phyloP scores from a whole-genome alignment of 2,113 vertebrate species.

The Steatornis caripensis region DNA sequence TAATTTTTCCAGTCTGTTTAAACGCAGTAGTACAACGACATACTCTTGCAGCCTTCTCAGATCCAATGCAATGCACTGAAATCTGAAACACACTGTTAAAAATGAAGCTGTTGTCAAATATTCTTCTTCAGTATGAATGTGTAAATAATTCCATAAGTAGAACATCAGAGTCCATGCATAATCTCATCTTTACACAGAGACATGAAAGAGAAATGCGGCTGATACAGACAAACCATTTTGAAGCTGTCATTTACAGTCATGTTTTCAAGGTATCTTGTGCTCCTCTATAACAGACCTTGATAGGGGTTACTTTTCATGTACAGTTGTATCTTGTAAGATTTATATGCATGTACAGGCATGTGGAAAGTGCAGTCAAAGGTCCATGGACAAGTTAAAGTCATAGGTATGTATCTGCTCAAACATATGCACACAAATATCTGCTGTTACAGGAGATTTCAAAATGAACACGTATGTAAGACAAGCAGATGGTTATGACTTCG shows the following conservation, averaged over 20 bases:
- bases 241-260: neutral
- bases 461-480: neutral
- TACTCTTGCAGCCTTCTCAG: neutral
- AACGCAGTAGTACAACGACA: neutral
- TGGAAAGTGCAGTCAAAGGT: neutral
- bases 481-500: neutral
- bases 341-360: neutral
- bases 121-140: neutral
- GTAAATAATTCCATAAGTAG: neutral
- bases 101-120: neutral
- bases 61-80: neutral
- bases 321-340: neutral
- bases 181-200: neutral
- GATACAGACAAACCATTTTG: neutral
- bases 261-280: neutral
- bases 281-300: neutral
- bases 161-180: neutral
- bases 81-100: neutral
- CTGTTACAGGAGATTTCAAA: neutral
- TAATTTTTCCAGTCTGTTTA: neutral
- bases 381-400: rapidly evolving
- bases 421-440: neutral
- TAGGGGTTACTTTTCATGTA: neutral
- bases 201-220: neutral
- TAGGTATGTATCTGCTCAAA: neutral